These are phyloP conservation scores for Euzophera pinguis DNA, from an alignment of 2,888 invertebrate species.

Conservation along the genomic window DNA sequence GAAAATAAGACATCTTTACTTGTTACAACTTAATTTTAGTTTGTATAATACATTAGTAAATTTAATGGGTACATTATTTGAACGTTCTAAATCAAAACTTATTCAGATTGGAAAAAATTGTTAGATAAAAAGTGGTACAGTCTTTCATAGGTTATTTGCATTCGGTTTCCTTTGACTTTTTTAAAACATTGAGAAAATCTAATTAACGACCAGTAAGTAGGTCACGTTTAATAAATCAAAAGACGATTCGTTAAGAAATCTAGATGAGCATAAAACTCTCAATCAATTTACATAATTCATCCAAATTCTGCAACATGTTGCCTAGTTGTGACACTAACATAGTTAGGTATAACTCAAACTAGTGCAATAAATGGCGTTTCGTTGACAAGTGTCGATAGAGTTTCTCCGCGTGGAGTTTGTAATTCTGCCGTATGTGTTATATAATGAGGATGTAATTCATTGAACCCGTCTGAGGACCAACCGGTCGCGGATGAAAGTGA, in stretches of 20 bases:
- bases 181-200: too few species aligned
- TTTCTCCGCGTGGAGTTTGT: conserved; percentile 7
- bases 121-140: too few species aligned
- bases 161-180: too few species aligned
- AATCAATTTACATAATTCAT: neutral
- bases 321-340: conserved; percentile 1
- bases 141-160: neutral
- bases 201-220: too few species aligned
- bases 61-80: too few species aligned
- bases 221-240: too few species aligned
- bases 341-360: conserved; percentile 4
- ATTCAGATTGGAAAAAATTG: too few species aligned
- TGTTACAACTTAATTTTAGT: too few species aligned
- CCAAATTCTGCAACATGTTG: neutral
- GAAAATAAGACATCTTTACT: too few species aligned
- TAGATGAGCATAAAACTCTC: neutral
- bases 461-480: conserved; percentile 21
- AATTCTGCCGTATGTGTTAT: conserved; percentile 18
- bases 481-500: conserved; percentile 8
- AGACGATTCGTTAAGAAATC: too few species aligned
- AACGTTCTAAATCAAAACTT: too few species aligned
- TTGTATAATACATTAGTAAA: too few species aligned
- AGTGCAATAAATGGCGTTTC: neutral
- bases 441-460: conserved; percentile 26
- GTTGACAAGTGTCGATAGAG: neutral